Percentiles rank a stretch among this genome's conserved stretches.
phyloP scores from a whole-genome alignment of 2,888 invertebrate species.

The Subacronicta megacephala region DNA sequence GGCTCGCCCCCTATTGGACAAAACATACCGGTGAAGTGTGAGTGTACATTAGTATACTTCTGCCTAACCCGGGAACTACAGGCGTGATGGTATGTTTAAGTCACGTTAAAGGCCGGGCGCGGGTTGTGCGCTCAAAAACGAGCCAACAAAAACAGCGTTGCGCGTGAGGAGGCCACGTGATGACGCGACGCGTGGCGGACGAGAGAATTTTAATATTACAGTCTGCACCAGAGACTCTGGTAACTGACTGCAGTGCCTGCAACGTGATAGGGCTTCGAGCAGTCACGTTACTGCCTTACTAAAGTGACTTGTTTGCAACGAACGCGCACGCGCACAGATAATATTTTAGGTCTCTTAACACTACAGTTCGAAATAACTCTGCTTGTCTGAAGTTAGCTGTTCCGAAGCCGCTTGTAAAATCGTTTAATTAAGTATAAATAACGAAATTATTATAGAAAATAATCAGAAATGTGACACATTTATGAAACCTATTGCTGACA shows the following conservation, averaged over 20 bases:
- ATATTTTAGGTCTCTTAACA: slow-evolving; percentile 11
- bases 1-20: too few relatives aligned
- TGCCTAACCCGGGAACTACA: too few relatives aligned
- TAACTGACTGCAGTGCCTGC: slow-evolving; percentile 1
- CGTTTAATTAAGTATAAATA: too few relatives aligned
- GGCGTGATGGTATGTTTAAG: too few relatives aligned
- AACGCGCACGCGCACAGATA: not conserved
- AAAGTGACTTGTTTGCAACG: not conserved
- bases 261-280: slow-evolving; percentile 22
- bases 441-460: too few relatives aligned
- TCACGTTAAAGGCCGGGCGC: slow-evolving; percentile 63
- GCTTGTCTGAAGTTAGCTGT: too few relatives aligned
- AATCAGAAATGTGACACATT: too few relatives aligned
- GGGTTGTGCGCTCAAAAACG: slow-evolving; percentile 63
- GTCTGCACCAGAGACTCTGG: slow-evolving; percentile 27
- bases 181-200: slow-evolving; percentile 8
- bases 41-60: too few relatives aligned
- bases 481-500: too few relatives aligned
- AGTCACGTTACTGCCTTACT: slow-evolving; percentile 39
- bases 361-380: too few relatives aligned
- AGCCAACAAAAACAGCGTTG: slow-evolving; percentile 66
- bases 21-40: too few relatives aligned
- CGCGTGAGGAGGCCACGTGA: slow-evolving; percentile 66
- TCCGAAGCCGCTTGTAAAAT: too few relatives aligned
- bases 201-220: slow-evolving; percentile 23